phyloP scores from a whole-genome alignment of 1,140 invertebrate genomes.

The Polyergus mexicanus region DNA sequence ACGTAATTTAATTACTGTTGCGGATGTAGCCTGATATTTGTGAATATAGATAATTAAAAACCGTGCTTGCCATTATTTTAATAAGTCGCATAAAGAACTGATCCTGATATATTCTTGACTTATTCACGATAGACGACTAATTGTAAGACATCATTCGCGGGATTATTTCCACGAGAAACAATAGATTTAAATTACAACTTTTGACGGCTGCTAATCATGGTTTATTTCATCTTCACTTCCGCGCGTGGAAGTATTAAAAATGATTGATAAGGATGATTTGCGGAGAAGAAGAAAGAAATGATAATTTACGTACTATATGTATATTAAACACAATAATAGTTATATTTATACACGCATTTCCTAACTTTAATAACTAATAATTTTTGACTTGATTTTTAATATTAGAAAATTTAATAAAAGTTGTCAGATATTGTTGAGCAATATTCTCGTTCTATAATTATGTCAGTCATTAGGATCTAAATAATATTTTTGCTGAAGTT shows the following conservation, averaged over 20 bases:
- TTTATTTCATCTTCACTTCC: slow-evolving; percentile 27
- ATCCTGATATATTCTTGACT: slow-evolving; percentile 36
- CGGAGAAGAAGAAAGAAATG: not conserved
- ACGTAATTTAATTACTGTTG: slow-evolving; percentile 43
- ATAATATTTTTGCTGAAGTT: not conserved
- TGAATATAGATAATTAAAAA: slow-evolving; percentile 46
- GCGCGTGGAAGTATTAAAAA: not conserved
- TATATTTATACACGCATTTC: not conserved
- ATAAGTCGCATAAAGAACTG: slow-evolving; percentile 27
- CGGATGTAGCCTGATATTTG: slow-evolving; percentile 37
- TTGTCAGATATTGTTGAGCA: not conserved
- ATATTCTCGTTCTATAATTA: not conserved
- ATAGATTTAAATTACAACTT: slow-evolving; percentile 41
- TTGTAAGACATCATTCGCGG: not conserved
- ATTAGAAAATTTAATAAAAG: not conserved
- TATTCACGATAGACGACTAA: not conserved
- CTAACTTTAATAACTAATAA: no score
- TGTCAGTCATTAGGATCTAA: not conserved
- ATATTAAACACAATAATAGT: not conserved
- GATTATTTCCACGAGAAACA: slow-evolving; percentile 38
- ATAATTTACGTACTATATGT: no score
- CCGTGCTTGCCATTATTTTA: slow-evolving; percentile 41
- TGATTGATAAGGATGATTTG: slow-evolving; percentile 36
- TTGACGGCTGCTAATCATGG: not conserved
- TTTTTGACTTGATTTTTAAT: not conserved